Evolutionary conservation across 2,113 vertebrate species (phyloP).

Genomic region (Phodopus roborovskii): DNA sequence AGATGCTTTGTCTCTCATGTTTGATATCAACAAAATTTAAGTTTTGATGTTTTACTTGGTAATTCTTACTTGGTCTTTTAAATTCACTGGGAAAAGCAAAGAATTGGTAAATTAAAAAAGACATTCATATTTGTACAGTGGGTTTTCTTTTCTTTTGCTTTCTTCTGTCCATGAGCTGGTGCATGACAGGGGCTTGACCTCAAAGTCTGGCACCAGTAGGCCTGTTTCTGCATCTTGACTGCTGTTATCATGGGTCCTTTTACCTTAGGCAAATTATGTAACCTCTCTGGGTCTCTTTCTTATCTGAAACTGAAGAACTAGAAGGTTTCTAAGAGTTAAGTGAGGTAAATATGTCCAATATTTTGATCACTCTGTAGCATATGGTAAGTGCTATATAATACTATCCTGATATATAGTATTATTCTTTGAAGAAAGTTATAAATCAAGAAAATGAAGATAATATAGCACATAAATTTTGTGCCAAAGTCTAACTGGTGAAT

Average conservation of each 20-base stretch:
- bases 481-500: conserved; percentile 18
- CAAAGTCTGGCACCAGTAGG: not conserved
- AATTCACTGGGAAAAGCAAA: not conserved
- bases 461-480: not conserved
- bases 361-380: conserved; percentile 20
- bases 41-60: conserved; percentile 54
- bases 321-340: conserved; percentile 30
- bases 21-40: conserved; percentile 76
- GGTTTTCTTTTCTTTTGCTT: not conserved
- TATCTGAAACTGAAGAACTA: conserved; percentile 47
- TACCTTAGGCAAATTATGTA: conserved; percentile 13
- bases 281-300: conserved; percentile 20
- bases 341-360: conserved; percentile 55
- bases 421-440: conserved; percentile 51
- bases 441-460: conserved; percentile 34
- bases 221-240: conserved; percentile 6
- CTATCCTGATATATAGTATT: conserved; percentile 36
- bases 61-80: conserved; percentile 57
- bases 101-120: not conserved
- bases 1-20: conserved; percentile 76
- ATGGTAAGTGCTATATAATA: conserved; percentile 14
- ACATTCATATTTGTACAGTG: not conserved
- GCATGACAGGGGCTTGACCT: not conserved
- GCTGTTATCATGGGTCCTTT: not conserved
- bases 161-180: not conserved